Evolutionary conservation across 2,888 invertebrate genomes (phyloP).

Genomic region (Thera britannica): DNA sequence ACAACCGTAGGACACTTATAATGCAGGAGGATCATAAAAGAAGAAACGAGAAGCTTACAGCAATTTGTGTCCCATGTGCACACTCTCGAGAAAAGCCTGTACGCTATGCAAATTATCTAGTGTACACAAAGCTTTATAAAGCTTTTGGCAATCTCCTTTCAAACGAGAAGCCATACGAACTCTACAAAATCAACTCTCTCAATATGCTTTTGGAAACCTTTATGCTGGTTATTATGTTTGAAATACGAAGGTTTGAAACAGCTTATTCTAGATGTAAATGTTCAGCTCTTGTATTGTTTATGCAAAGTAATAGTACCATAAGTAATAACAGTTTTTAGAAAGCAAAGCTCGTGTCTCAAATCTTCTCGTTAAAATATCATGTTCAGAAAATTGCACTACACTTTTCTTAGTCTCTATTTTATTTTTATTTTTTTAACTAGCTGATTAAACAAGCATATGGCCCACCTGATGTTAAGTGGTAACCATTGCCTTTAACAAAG

Average conservation of each 20-base stretch:
- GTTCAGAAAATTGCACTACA: no score
- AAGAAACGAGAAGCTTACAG: constrained; percentile 10
- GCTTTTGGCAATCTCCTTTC: constrained; percentile 28
- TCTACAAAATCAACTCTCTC: constrained; percentile 8
- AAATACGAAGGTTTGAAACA: neutral
- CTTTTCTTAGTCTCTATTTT: no score
- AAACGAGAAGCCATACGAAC: constrained; percentile 9
- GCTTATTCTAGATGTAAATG: neutral
- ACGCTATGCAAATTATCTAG: constrained; percentile 19
- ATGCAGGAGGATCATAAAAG: constrained; percentile 1
- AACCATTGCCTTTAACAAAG: no score
- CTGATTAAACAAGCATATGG: no score
- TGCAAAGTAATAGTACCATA: neutral
- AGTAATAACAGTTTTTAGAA: no score
- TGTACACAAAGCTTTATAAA: constrained; percentile 20
- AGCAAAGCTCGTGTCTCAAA: no score
- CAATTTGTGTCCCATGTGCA: constrained; percentile 11
- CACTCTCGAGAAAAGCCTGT: constrained; percentile 14
- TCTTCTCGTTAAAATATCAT: no score
- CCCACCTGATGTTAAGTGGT: no score
- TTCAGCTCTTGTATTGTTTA: neutral
- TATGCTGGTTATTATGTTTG: neutral
- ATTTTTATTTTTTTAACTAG: no score
- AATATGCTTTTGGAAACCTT: constrained; percentile 5
- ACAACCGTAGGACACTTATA: neutral